phyloP scores from a whole-genome alignment of 2,888 invertebrate genomes.

The Papilio gigon region DNA sequence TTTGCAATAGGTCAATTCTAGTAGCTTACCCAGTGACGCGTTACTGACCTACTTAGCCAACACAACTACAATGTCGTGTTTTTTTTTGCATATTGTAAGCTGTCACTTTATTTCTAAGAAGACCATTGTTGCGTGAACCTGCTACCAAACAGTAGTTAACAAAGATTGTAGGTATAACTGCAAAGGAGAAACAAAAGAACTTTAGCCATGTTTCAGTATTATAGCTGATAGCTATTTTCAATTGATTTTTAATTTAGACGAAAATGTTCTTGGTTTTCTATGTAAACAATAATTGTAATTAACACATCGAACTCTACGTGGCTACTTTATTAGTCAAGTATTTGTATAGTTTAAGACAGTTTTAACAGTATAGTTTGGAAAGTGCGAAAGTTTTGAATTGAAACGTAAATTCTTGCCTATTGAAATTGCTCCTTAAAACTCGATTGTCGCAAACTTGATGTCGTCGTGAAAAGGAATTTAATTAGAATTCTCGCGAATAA shows the following conservation, averaged over 20 bases:
- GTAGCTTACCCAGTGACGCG: conserved; percentile 1
- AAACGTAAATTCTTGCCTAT: conserved; percentile 39
- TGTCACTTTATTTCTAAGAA: conserved; percentile 10
- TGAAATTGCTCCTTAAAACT: conserved; percentile 39
- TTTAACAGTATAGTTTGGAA: conserved; percentile 29
- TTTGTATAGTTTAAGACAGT: too few species aligned
- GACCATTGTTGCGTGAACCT: not conserved
- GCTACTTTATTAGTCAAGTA: too few species aligned
- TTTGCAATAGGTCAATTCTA: conserved; percentile 20
- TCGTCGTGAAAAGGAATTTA: conserved; percentile 67
- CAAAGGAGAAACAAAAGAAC: too few species aligned
- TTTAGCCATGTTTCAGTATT: too few species aligned
- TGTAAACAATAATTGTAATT: too few species aligned
- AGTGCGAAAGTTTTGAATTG: conserved; percentile 11
- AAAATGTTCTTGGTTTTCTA: too few species aligned
- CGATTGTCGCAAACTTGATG: conserved; percentile 55
- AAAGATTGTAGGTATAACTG: not conserved
- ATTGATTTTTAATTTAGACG: too few species aligned
- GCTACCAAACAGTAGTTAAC: not conserved
- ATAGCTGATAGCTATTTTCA: too few species aligned
- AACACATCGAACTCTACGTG: too few species aligned
- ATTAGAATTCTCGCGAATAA: conserved; percentile 71
- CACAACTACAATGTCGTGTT: conserved; percentile 22
- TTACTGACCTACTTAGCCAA: conserved; percentile 20
- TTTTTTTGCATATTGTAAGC: conserved; percentile 17